These are phyloP conservation scores for Acanthurus leucopareius DNA, from an alignment of 2,797 vertebrate genomes.

Conservation along the genomic window DNA sequence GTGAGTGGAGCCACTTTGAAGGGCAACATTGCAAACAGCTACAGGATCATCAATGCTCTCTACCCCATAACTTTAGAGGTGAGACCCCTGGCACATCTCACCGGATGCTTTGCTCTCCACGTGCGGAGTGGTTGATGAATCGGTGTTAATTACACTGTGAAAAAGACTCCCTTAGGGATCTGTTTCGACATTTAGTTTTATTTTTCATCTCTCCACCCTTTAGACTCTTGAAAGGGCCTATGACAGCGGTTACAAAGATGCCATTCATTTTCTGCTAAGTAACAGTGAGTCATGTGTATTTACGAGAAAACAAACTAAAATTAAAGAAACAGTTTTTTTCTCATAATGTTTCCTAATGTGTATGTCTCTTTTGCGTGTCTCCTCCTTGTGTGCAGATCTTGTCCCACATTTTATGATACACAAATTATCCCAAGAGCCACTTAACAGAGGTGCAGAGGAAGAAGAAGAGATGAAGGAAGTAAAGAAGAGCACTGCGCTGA, in stretches of 20 bases:
- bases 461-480: conserved; percentile 30
- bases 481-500: conserved; percentile 9
- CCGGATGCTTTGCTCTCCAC: background rate
- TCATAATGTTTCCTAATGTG: background rate
- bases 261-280: conserved; percentile 83
- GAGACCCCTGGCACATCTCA: conserved; percentile 40
- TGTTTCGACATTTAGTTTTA: background rate
- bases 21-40: conserved; percentile 87
- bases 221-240: conserved; percentile 89
- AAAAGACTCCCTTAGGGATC: background rate
- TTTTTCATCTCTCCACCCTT: conserved; percentile 5
- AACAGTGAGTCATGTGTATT: conserved; percentile 83
- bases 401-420: conserved; percentile 13
- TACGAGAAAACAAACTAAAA: background rate
- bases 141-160: background rate
- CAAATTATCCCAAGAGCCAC: background rate
- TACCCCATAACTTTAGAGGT: conserved; percentile 88
- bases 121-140: background rate
- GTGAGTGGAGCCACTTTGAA: conserved; percentile 86
- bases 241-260: conserved; percentile 89
- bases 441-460: conserved; percentile 27
- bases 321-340: background rate
- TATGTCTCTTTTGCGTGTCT: background rate
- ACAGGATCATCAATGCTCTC: conserved; percentile 86
- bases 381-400: conserved; percentile 42